Evolutionary conservation across 2,888 invertebrate species (phyloP).

Genomic region (Prosopocoilus inquinatus): DNA sequence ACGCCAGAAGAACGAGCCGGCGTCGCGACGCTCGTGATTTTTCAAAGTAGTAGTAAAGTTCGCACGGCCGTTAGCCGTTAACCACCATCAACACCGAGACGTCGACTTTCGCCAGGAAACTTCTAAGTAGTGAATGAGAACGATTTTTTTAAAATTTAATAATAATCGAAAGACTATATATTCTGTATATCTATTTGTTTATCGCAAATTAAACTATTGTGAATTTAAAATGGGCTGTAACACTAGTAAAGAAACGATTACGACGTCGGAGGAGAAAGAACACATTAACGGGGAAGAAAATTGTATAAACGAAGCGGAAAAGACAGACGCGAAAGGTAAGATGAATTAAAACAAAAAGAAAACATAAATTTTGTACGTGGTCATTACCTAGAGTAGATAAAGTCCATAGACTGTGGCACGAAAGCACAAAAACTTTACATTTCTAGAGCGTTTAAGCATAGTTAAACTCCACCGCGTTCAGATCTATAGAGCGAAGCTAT

Average conservation of each 20-base stretch:
- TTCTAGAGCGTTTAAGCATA: too few relatives aligned
- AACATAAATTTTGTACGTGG: too few relatives aligned
- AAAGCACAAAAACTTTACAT: too few relatives aligned
- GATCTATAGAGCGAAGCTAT: too few relatives aligned
- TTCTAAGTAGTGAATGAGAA: too few relatives aligned
- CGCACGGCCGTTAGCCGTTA: background rate
- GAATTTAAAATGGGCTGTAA: slow-evolving; percentile 61
- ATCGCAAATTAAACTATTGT: background rate
- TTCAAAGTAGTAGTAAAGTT: too few relatives aligned
- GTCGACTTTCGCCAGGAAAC: too few relatives aligned
- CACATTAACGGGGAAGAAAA: slow-evolving; percentile 17
- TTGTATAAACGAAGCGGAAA: slow-evolving; percentile 3
- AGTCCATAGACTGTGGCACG: too few relatives aligned
- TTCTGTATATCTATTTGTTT: background rate
- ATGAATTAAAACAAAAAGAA: background rate
- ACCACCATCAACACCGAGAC: background rate
- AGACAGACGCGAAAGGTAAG: background rate
- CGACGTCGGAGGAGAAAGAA: slow-evolving; percentile 43
- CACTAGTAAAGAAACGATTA: slow-evolving; percentile 57
- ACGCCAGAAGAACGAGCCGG: background rate
- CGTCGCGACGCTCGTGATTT: background rate
- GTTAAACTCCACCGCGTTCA: too few relatives aligned
- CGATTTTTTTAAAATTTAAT: too few relatives aligned
- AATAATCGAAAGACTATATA: too few relatives aligned
- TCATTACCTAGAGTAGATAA: too few relatives aligned